Evolutionary conservation across 2,797 vertebrate species (phyloP).

Genomic region (Orientallactaga sibirica): DNA sequence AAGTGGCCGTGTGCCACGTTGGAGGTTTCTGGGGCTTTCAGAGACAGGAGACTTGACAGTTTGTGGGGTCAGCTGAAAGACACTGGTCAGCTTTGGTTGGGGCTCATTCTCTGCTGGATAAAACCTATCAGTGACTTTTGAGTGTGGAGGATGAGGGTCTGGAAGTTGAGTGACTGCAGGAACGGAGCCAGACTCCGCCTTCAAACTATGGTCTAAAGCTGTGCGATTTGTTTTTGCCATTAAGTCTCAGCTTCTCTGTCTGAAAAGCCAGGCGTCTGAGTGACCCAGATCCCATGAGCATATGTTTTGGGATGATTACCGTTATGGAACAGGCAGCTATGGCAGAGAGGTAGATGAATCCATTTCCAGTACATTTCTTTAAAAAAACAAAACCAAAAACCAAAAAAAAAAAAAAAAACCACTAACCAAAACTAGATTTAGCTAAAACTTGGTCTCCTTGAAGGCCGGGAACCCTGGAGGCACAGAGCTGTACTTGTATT

Average conservation of each 20-base stretch:
- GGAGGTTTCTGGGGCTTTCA: too few relatives aligned
- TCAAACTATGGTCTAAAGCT: not conserved
- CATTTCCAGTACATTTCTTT: not conserved
- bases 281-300: not conserved
- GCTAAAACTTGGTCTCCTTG: not conserved
- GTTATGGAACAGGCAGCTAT: not conserved
- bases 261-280: not conserved
- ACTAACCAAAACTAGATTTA: not conserved
- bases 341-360: not conserved
- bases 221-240: not conserved
- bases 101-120: not conserved
- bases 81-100: not conserved
- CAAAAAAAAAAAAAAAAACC: not conserved
- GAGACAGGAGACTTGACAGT: not conserved
- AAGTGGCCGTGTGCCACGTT: rapidly evolving
- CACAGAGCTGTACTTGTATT: not conserved
- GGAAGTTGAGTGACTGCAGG: not conserved
- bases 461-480: not conserved
- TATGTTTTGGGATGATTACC: not conserved
- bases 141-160: not conserved
- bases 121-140: not conserved
- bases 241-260: not conserved
- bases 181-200: not conserved
- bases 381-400: not conserved
- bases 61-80: not conserved